A percentile compares a stretch with the other conserved stretches of the same genome.
phyloP scores from a whole-genome alignment of 2,797 vertebrate species.

The Gambusia yucatana region DNA sequence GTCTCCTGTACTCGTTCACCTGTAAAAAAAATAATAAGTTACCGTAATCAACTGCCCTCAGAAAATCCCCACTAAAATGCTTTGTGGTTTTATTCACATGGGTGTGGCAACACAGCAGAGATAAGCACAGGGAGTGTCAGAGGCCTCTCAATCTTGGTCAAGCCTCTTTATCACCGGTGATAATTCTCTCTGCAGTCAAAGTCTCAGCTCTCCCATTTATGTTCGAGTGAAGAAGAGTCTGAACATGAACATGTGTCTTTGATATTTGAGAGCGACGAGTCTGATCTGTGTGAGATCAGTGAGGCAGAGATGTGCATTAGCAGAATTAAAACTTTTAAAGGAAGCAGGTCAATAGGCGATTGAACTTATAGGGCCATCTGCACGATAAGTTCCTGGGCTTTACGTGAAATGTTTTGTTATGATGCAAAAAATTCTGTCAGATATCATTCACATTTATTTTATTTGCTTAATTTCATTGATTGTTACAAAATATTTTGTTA shows the following conservation, averaged over 20 bases:
- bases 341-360: conserved; percentile 14
- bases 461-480: neutral
- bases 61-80: conserved; percentile 70
- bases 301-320: conserved; percentile 19
- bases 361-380: neutral
- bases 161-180: conserved; percentile 7
- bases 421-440: neutral
- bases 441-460: neutral
- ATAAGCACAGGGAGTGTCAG: conserved; percentile 54
- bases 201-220: neutral
- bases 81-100: conserved; percentile 60
- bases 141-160: conserved; percentile 24
- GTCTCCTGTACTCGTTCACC: conserved; percentile 26
- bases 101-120: conserved; percentile 22
- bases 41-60: conserved; percentile 54
- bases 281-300: neutral
- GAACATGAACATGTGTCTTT: conserved; percentile 1
- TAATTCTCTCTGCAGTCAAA: conserved; percentile 5
- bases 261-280: conserved; percentile 25
- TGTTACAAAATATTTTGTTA: neutral
- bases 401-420: neutral
- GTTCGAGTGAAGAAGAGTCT: neutral
- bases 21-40: conserved; percentile 30
- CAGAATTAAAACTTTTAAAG: conserved; percentile 26
- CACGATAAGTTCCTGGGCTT: neutral